Evolutionary conservation across 2,888 invertebrate species (phyloP), one percentile per base, ranked within the genome.

Genomic region (Hirtodrosophila confusa): DNA sequence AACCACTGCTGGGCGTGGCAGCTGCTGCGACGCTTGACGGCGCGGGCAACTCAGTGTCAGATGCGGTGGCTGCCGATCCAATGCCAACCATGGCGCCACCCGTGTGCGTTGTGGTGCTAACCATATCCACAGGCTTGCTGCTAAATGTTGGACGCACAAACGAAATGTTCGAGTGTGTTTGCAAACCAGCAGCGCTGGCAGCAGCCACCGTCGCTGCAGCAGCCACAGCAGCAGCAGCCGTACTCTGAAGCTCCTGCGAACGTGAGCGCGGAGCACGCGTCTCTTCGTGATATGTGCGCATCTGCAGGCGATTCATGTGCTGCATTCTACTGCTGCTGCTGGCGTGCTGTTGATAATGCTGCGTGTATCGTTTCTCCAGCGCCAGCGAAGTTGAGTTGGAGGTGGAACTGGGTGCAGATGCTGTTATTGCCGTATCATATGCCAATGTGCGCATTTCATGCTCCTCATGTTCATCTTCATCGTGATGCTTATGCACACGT

Each of bases 121-220:
- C 90, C 50, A 89, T 74, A 33, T 88, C 85, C 5, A 78, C 68
- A 0, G 89, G 87, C 53, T 90, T 90, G 24, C 87, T 76, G 57
- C 86, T 78, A 49, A 89, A 89, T 0, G 90, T 90, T 2, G 90
- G 90, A 8, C 90, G 85, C 44, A 90, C 90, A 69, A 90, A 88
- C 2, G 90, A 90, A 9, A 90, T 78, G 47, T 90, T 90, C 4
- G 85, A 62, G 37, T 89, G 89, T 2, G 62, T 50, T 31, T 79
- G 80, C 4, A 58, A 27, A 39, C 50, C 78, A 3, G 74, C 51
- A 9, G 51, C 70, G 31, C 51, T 44, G 6, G 56, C 64, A 1
- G 50, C 58, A 7, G 60, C 29, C n/a, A 17, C 57, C 0, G 37
- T 23, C 39, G 47, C 44, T 12, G 58, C 55, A 24, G 65, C 27